Evolutionary conservation across 2,888 invertebrate species (phyloP).

Genomic region (Aleiodes alternator): DNA sequence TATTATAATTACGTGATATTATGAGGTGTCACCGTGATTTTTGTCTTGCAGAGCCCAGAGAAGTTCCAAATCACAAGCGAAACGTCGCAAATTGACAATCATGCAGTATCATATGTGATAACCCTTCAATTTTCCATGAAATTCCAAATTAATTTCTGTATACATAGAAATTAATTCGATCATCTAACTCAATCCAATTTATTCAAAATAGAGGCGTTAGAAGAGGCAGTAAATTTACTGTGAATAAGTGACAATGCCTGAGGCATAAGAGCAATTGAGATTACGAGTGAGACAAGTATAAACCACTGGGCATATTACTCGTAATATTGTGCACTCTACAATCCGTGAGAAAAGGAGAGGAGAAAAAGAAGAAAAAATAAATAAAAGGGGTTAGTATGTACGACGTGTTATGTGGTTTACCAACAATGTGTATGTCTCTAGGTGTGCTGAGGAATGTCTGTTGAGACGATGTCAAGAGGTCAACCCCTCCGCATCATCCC

Average conservation of each 20-base stretch:
- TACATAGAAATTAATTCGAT: too few species aligned
- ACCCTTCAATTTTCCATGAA: too few species aligned
- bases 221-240: background rate
- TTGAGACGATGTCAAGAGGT: constrained; percentile 36
- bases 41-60: too few species aligned
- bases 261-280: constrained; percentile 6
- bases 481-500: constrained; percentile 7
- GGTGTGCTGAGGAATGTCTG: constrained; percentile 22
- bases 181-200: too few species aligned
- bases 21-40: too few species aligned
- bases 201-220: background rate
- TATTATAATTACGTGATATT: too few species aligned
- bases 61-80: too few species aligned
- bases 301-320: constrained; percentile 30
- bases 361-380: too few species aligned
- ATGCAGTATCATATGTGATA: too few species aligned
- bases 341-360: background rate
- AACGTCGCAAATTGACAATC: too few species aligned
- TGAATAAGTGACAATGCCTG: background rate
- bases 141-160: too few species aligned
- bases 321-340: constrained; percentile 26
- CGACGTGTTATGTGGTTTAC: constrained; percentile 33
- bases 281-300: constrained; percentile 28
- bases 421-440: constrained; percentile 22
- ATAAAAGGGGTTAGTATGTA: constrained; percentile 13